phyloP scores from a whole-genome alignment of 2,888 invertebrate species.

The Synergus laeviventris region DNA sequence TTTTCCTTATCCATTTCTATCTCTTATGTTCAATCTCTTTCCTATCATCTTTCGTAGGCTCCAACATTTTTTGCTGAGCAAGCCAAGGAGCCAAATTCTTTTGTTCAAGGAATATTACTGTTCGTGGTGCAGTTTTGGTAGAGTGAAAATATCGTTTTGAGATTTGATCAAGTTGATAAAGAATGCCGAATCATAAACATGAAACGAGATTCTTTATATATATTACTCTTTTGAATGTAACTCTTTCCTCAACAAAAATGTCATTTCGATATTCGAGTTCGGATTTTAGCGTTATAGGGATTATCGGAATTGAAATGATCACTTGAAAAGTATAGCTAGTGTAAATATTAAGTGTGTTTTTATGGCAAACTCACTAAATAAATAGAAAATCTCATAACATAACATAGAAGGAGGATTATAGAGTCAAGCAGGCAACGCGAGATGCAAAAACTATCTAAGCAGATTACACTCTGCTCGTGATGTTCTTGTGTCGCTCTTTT shows the following conservation, averaged over 20 bases:
- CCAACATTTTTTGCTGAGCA: conserved; percentile 4
- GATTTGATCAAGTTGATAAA: not conserved
- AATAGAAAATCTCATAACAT: not conserved
- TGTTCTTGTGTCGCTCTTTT: not conserved
- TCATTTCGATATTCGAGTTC: not conserved
- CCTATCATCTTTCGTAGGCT: conserved; percentile 2
- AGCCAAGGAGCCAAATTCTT: not conserved
- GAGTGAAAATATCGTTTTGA: not conserved
- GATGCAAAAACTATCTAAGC: not conserved
- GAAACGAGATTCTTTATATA: not conserved
- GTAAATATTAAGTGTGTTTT: not conserved
- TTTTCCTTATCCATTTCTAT: conserved; percentile 8
- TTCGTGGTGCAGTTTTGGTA: not conserved
- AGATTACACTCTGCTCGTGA: too few relatives aligned
- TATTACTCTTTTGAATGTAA: not conserved
- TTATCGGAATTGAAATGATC: not conserved
- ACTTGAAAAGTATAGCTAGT: not conserved
- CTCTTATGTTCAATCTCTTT: conserved; percentile 11
- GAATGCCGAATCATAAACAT: not conserved
- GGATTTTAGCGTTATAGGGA: not conserved
- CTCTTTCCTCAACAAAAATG: not conserved
- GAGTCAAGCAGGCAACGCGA: not conserved
- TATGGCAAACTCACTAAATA: not conserved
- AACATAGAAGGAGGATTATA: not conserved
- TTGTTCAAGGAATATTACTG: not conserved